A percentile compares a stretch with the other conserved stretches of the same genome.
Evolutionary conservation across 2,888 invertebrate species (phyloP).

Genomic region (Euspilapteryx auroguttella): DNA sequence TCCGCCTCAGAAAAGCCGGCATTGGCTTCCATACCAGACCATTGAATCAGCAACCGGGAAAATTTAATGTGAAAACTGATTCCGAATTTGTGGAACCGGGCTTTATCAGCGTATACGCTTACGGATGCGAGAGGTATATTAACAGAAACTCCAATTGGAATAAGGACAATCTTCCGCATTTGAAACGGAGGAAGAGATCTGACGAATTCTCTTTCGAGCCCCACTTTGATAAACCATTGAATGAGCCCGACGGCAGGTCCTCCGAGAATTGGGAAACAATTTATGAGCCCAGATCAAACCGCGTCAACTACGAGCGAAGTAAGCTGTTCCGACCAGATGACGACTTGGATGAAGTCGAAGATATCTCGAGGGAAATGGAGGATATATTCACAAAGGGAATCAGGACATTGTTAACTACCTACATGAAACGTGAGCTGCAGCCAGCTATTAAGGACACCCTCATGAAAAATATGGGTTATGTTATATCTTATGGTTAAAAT

Average conservation of each 20-base stretch:
- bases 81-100: constrained; percentile 84
- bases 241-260: constrained; percentile 21
- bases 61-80: constrained; percentile 75
- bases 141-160: constrained; percentile 40
- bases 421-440: constrained; percentile 82
- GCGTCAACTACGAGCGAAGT: constrained; percentile 45
- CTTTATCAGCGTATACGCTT: constrained; percentile 83
- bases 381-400: constrained; percentile 84
- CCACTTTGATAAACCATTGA: constrained; percentile 16
- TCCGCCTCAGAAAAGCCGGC: constrained; percentile 74
- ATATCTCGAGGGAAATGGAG: constrained; percentile 79
- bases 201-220: constrained; percentile 46
- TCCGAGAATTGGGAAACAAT: constrained; percentile 31
- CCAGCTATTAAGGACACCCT: constrained; percentile 84
- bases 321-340: constrained; percentile 54
- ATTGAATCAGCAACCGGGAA: constrained; percentile 66
- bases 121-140: constrained; percentile 71
- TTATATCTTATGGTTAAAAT: constrained; percentile 76
- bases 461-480: constrained; percentile 87
- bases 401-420: constrained; percentile 75
- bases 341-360: constrained; percentile 62
- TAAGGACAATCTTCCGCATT: constrained; percentile 34
- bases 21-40: constrained; percentile 78
- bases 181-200: constrained; percentile 28
- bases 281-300: constrained; percentile 29